Evolutionary conservation across 2,113 vertebrate genomes (phyloP), one percentile per base, ranked within the genome.

Genomic region (Lontra canadensis): DNA sequence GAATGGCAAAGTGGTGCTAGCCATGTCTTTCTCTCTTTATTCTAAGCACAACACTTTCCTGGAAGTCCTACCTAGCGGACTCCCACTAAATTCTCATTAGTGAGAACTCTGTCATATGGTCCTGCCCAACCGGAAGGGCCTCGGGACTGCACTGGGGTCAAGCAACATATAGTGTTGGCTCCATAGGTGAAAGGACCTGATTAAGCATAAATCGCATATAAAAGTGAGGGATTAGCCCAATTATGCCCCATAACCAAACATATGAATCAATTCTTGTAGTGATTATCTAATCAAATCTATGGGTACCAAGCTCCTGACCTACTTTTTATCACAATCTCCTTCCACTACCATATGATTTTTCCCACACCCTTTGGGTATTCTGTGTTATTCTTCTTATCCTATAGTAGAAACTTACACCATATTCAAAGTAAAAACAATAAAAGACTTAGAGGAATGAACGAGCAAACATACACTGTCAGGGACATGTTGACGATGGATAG

Each of bases 341-440:
- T 17, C 26, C 13, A 1, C 9, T 17, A 25, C 4, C 17, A 1
- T 6, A 0, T 6, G n/a, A 18, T n/a, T 13, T 47, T 39, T 14
- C 15, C 23, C 2, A 3, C 0, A 12, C 6, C 25, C 20, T 23
- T 0, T 44, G 63, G 31, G 15, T 4, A 55, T 59, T 79, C 8
- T 73, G 39, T 44, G 67, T 11, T 52, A 3, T 36, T 57, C 39
- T 88, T 71, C 36, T 34, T 84, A 85, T 1, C 26, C 36, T n/a
- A 5, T 3, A 36, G 34, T 21, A 71, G 44, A 87, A 71, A 61
- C 36, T 4, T 83, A 23, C 29, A 91, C 90, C 65, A 39, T 15
- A 81, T 1, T 18, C 76, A 21, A 57, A 94, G 65, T 5, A 29
- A 71, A n/a, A 52, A 42, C 21, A 42, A 36, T 80, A 76, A 44